Evolutionary conservation across 2,797 vertebrate species (phyloP), one percentile per base, ranked within the genome.

Genomic region (Tragopan temminckii): DNA sequence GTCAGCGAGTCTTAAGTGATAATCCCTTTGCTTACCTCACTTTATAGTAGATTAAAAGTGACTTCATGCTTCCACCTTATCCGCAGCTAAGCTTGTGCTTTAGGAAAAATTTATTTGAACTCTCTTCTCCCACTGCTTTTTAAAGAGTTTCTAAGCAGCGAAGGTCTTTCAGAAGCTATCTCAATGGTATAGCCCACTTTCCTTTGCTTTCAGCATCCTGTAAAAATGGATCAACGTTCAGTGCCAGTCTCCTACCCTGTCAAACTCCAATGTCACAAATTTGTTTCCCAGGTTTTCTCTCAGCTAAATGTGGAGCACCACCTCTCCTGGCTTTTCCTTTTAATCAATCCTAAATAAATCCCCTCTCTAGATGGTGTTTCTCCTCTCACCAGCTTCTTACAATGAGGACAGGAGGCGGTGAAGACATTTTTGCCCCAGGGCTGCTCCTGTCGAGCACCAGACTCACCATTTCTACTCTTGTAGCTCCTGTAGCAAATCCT

Each of bases 21-120:
- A 96, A 96, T 95, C 93, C 93, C 93, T 93, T 89, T 96, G 93
- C 91, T 94, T 97, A 89, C 88, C 80, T 96, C 95, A 95, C 88
- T 97, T 94, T 90, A 95, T 83, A 90, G 89, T 82, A 95, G 84
- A 95, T 95, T 93, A 94, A 91, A 96, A 94, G 90, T 96, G 93
- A 94, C 88, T 95, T 95, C 89, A 95, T 94, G 88, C 84, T 93
- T 95, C 77, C 24, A 91, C 80, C 78, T 97, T 95, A 95, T 95
- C 91, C 69, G 0, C 78, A 85, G 78, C 85, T 96, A 96, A 96
- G 92, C 95, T 94, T 84, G 71, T 71, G 88, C 91, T 97, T 96
- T 94, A 93, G 79, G 59, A 96, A 87, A 85, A 95, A 91, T 1
- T 38, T 92, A 81, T 96, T 94, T 97, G 90, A 96, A 95, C 72